Evolutionary conservation across 2,888 invertebrate genomes (phyloP), one percentile per base, ranked within the genome.

Genomic region (Stenolophus ochropezus): DNA sequence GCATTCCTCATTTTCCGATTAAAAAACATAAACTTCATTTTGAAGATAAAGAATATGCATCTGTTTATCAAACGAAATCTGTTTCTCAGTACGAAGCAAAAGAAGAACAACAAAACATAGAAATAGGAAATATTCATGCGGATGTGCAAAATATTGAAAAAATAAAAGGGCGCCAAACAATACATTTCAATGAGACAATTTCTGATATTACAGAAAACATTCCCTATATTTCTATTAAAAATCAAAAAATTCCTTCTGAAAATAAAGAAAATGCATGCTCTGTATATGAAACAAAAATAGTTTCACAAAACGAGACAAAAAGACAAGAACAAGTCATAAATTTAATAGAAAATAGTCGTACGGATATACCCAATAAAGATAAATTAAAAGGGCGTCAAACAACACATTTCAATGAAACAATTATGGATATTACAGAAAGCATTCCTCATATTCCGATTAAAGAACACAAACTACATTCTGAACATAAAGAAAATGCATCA

Each of bases 21-120:
- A 65, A 65, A 49, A 56, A 23, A 49, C 61, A 65, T 8, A 14
- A 61, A 47, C 65, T 42, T 14, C 23, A 61, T 8, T 18, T 53
- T 69, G 33, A 42, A 42, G 11, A 42, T 42, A 8, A 42, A 8
- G 33, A 42, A 42, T 11, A 42, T 42, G 11, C 11, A 2, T 42
- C 33, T 42, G 11, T 1, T 42, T 42, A 6, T 42, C 33, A 42
- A 11, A 6, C 33, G 11, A 42, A n/a, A 42, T 11, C 11, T 42
- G 4, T 42, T 11, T n/a, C n/a, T n/a, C n/a, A n/a, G 33, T 42
- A 42, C 8, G 8, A 33, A 11, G 33, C 6, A 11, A 8, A 1
- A 42, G 8, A 42, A 8, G 21, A 25, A 20, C 11, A 49, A 18
- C 56, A 4, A 11, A 16, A 53, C 25, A 71, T 79, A 71, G 33